These are phyloP conservation scores for Alcis repandata DNA, from an alignment of 2,888 invertebrate species.

Conservation along the genomic window DNA sequence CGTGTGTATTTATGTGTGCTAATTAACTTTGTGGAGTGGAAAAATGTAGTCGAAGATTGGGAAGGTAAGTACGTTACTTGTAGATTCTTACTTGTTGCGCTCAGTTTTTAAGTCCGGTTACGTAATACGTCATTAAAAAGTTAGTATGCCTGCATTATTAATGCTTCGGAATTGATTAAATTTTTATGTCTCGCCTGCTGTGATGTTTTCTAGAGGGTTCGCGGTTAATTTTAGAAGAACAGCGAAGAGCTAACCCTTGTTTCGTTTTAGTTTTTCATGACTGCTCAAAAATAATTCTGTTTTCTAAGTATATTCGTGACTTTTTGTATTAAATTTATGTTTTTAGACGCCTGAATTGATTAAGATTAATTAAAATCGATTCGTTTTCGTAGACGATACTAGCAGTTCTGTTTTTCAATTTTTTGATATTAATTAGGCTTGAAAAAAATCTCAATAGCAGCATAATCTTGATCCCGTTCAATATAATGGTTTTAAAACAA, in stretches of 20 bases:
- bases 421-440: no score
- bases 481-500: not conserved
- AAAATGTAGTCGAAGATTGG: conserved; percentile 71
- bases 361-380: no score
- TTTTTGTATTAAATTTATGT: not conserved
- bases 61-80: conserved; percentile 67
- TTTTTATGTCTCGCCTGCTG: not conserved
- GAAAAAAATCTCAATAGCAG: no score
- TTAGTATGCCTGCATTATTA: conserved; percentile 37
- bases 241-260: not conserved
- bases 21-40: conserved; percentile 61
- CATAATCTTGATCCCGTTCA: no score
- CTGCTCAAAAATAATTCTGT: not conserved
- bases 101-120: conserved; percentile 65
- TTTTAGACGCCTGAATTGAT: not conserved
- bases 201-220: not conserved
- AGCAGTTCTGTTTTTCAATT: no score
- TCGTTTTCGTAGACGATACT: no score
- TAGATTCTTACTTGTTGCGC: conserved; percentile 78
- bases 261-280: not conserved
- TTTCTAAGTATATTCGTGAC: not conserved
- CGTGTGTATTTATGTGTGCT: conserved; percentile 60
- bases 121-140: conserved; percentile 69
- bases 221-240: not conserved
- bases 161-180: conserved; percentile 6